Evolutionary conservation across 2,113 vertebrate species (phyloP), one percentile per base, ranked within the genome.

Genomic region (Gopherus evgoodei): DNA sequence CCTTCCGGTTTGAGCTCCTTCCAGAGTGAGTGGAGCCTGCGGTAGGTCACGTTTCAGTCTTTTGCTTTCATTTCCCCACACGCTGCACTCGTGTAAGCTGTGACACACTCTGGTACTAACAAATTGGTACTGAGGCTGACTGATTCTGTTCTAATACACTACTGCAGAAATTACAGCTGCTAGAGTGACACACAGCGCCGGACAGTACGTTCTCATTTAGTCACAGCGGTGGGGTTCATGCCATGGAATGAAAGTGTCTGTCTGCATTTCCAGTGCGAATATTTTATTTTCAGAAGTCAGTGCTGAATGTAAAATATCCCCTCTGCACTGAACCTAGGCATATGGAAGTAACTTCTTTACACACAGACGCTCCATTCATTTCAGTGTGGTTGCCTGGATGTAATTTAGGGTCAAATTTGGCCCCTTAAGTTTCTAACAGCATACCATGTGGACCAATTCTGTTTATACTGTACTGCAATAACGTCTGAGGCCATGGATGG

Each of bases 291-390:
- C 83, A 72, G 29, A 8, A 44, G 17, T 2, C 6, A 11, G 19
- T 25, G 78, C 25, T 17, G 0, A 0, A 8, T 9, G 25, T 42
- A n/a, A 29, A 93, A 57, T 8, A 44, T 94, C 13, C 25, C 57
- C 38, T 78, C 0, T 76, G 22, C 16, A 22, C 81, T 87, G 54
- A 52, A 85, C 90, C 14, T 4, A 3, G 10, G 5, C 49, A 27
- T n/a, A 21, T 79, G 86, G 78, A 38, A 16, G 25, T 27, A 65
- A 65, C 13, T 14, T 65, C 59, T 6, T 65, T 65, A 65, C 31
- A 65, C 59, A 65, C 31, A 35, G 59, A 17, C 14, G 5, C 4
- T 3, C 22, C 38, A n/a, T 59, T 52, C 27, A 56, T 5, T 50
- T 69, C 13, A 19, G 5, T 1, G 3, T 75, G 27, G 17, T 31